A percentile compares a stretch with the other conserved stretches of the same genome.
These are phyloP conservation scores for Leptoclinus maculatus DNA, from an alignment of 2,797 vertebrate genomes.

Conservation along the genomic window DNA sequence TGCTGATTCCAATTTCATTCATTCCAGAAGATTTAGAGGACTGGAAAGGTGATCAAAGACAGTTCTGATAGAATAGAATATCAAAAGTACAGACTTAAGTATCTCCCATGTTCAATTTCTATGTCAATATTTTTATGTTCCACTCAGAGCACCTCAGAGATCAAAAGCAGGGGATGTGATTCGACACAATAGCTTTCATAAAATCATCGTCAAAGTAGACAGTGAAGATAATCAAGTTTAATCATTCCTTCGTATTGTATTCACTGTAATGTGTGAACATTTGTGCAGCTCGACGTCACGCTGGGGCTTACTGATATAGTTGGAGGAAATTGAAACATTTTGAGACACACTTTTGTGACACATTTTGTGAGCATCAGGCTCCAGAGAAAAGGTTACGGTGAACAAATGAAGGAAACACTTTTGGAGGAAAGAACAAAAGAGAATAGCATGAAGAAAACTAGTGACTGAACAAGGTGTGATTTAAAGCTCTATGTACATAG, in stretches of 20 bases:
- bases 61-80: conserved; percentile 8
- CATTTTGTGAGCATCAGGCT: not conserved
- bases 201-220: not conserved
- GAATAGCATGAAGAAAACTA: conserved; percentile 8
- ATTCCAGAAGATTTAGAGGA: conserved; percentile 7
- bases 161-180: conserved; percentile 27
- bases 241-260: conserved; percentile 41
- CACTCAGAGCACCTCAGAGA: conserved; percentile 1
- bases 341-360: not conserved
- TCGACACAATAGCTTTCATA: not conserved
- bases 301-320: not conserved
- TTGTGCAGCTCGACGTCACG: conserved; percentile 22
- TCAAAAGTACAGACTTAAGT: not conserved
- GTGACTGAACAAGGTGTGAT: conserved; percentile 18
- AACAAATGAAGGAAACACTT: conserved; percentile 13
- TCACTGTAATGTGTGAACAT: conserved; percentile 25
- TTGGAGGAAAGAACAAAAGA: not conserved
- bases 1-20: not conserved
- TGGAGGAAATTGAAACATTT: not conserved
- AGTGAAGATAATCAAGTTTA: conserved; percentile 11
- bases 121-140: not conserved
- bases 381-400: not conserved
- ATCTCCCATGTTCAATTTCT: conserved; percentile 1
- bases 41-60: not conserved
- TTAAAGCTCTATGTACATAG: conserved; percentile 44